Conservation (phyloP, 2,113 vertebrate species). For the Phyllopteryx taeniolatus region DNA sequence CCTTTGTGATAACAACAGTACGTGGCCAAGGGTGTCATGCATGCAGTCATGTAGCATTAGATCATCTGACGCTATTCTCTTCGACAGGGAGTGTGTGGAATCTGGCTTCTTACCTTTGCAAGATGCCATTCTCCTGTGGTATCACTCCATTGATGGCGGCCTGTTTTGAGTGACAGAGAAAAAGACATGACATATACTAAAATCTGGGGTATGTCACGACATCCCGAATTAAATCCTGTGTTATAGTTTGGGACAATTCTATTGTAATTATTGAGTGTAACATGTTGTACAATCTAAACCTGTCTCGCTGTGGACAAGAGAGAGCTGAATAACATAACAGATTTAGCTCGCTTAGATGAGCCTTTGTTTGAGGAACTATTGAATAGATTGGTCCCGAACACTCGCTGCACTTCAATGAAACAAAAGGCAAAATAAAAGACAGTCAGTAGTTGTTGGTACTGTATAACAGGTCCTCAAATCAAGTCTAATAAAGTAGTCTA, state of each 20-base stretch:
- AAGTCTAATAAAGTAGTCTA: neutral
- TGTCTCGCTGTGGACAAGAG: constrained; percentile 9
- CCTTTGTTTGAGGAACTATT: constrained; percentile 51
- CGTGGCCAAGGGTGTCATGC: neutral
- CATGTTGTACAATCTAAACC: neutral
- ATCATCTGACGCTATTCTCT: neutral
- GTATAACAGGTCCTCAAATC: neutral
- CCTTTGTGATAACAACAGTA: neutral
- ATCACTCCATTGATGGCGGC: constrained; percentile 99
- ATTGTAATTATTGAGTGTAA: neutral
- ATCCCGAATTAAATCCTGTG: neutral
- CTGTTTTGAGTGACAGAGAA: constrained; percentile 69
- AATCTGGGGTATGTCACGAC: neutral
- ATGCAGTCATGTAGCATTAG: neutral
- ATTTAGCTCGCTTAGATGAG: constrained; percentile 20
- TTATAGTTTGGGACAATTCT: neutral
- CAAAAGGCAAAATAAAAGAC: constrained; percentile 12
- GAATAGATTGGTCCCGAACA: constrained; percentile 35
- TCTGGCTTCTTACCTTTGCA: constrained; percentile 83
- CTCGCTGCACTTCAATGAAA: constrained; percentile 14
- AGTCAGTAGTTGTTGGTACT: neutral
- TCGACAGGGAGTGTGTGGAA: neutral
- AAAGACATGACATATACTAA: neutral
- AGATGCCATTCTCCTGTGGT: constrained; percentile 97
- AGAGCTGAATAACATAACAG: constrained; percentile 22